Evolutionary conservation across 1,140 invertebrate species (phyloP).

Genomic region (Mylabris phalerata): DNA sequence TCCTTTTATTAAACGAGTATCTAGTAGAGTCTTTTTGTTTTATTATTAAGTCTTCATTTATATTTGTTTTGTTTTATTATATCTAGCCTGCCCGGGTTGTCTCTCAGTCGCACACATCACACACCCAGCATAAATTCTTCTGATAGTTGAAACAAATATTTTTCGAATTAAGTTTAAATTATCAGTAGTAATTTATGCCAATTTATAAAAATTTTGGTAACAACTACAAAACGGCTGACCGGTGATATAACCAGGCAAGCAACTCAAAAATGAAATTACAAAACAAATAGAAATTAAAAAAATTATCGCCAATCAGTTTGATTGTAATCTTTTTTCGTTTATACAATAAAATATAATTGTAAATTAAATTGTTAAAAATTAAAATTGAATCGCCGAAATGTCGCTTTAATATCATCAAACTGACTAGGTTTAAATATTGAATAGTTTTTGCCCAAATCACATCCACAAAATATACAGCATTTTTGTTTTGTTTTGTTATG

Average conservation of each 20-base stretch:
- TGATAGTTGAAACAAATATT: slow-evolving; percentile 2
- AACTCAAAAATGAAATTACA: slow-evolving; percentile 18
- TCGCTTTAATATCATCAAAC: slow-evolving; percentile 24
- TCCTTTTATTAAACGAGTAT: neutral
- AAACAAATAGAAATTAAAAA: slow-evolving; percentile 18
- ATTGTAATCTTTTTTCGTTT: slow-evolving; percentile 7
- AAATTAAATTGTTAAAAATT: neutral
- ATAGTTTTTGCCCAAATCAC: neutral
- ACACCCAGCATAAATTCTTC: slow-evolving; percentile 23
- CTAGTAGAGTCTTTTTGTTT: neutral
- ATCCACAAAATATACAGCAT: neutral
- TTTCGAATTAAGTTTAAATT: neutral
- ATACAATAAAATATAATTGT: neutral
- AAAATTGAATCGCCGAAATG: neutral
- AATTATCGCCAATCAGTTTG: slow-evolving; percentile 32
- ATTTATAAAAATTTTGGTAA: slow-evolving; percentile 30
- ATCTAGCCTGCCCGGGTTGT: slow-evolving; percentile 44
- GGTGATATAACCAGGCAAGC: slow-evolving; percentile 34
- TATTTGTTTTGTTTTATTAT: slow-evolving; percentile 25
- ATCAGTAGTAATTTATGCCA: slow-evolving; percentile 14
- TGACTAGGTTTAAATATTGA: slow-evolving; percentile 30
- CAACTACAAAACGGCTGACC: slow-evolving; percentile 34
- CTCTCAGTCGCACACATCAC: slow-evolving; percentile 40
- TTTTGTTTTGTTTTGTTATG: neutral
- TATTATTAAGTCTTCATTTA: neutral